phyloP scores from a whole-genome alignment of 1,140 invertebrate genomes.

The Hylyphantes graminicola region DNA sequence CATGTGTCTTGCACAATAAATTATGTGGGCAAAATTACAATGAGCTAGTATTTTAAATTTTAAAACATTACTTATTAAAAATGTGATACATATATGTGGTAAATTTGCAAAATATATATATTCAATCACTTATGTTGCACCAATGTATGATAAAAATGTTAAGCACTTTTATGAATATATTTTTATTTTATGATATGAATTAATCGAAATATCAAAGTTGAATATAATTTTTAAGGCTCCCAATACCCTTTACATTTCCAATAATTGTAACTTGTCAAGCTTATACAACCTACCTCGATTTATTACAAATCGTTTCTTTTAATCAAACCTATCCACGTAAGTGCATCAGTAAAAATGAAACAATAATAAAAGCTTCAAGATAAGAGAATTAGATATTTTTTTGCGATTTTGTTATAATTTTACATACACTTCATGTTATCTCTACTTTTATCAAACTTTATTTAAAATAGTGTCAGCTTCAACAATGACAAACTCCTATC shows the following conservation, averaged over 20 bases:
- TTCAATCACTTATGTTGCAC: no score
- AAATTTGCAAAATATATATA: no score
- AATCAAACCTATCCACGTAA: background rate
- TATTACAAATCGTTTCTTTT: background rate
- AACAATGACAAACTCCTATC: conserved; percentile 50
- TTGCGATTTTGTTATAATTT: conserved; percentile 8
- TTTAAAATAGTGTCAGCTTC: conserved; percentile 44
- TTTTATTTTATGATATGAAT: no score
- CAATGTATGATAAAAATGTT: no score
- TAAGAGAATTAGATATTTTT: conserved; percentile 18
- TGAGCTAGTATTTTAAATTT: no score
- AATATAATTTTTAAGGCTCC: background rate
- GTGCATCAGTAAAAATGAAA: conserved; percentile 11
- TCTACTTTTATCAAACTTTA: conserved; percentile 46
- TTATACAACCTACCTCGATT: background rate
- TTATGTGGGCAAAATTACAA: no score
- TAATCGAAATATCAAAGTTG: background rate
- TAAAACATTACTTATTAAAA: no score
- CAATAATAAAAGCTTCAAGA: background rate
- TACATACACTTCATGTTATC: conserved; percentile 31
- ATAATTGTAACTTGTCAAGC: background rate
- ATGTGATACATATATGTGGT: no score
- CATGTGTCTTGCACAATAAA: no score
- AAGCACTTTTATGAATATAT: no score
- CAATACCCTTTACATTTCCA: background rate